Conservation (phyloP, 2,888 invertebrate genomes). For the Thymelicus sylvestris region DNA sequence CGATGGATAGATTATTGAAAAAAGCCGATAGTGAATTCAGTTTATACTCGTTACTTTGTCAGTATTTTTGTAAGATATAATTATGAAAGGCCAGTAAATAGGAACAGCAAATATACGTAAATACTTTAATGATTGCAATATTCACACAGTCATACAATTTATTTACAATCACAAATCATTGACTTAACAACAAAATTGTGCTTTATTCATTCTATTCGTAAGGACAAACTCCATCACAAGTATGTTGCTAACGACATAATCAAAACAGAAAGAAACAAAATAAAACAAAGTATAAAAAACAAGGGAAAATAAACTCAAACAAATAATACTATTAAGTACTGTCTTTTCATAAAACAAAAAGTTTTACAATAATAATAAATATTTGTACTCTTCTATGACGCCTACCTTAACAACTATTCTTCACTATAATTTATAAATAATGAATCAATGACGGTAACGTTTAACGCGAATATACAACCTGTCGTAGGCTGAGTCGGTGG, state of each 20-base stretch:
- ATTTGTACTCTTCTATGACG: constrained; percentile 69
- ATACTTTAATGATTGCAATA: constrained; percentile 82
- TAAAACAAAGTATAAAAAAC: constrained; percentile 48
- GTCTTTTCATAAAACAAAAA: constrained; percentile 56
- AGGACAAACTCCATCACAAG: constrained; percentile 52
- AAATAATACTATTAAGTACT: constrained; percentile 49
- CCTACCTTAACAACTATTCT: constrained; percentile 59
- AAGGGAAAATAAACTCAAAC: constrained; percentile 50
- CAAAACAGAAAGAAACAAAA: constrained; percentile 63
- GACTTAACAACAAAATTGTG: constrained; percentile 81
- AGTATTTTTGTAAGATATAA: too few relatives aligned
- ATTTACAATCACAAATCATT: constrained; percentile 78
- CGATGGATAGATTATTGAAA: too few relatives aligned
- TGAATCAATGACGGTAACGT: constrained; percentile 29
- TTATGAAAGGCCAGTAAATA: constrained; percentile 18
- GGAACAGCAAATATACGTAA: constrained; percentile 64
- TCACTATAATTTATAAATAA: constrained; percentile 45
- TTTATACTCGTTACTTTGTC: too few relatives aligned
- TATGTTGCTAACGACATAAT: constrained; percentile 43
- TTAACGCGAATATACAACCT: constrained; percentile 40
- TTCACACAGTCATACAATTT: constrained; percentile 78
- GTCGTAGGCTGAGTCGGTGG: constrained; percentile 1
- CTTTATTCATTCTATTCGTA: constrained; percentile 61
- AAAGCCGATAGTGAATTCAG: too few relatives aligned
- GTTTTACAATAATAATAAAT: constrained; percentile 37